These are phyloP conservation scores for Manis pentadactyla DNA, from an alignment of 2,797 vertebrate genomes.

Conservation along the genomic window DNA sequence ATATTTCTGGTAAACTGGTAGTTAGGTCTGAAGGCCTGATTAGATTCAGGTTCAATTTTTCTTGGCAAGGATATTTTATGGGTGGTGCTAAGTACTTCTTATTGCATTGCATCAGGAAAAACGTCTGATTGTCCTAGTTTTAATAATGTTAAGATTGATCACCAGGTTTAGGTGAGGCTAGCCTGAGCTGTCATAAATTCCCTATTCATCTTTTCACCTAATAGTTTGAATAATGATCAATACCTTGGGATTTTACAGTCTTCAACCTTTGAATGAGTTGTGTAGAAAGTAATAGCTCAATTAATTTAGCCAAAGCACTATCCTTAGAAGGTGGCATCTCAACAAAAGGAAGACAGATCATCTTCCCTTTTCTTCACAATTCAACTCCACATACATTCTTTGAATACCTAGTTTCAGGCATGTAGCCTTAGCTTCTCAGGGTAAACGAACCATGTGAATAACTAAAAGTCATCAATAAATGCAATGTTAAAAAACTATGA, in stretches of 20 bases:
- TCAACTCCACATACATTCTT: slow-evolving; percentile 40
- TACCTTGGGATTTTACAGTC: slow-evolving; percentile 45
- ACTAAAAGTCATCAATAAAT: slow-evolving; percentile 15
- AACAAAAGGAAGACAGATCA: background rate
- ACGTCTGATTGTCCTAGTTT: slow-evolving; percentile 56
- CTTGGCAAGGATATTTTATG: slow-evolving; percentile 44
- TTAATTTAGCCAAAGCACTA: slow-evolving; percentile 54
- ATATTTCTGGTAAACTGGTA: slow-evolving; percentile 48
- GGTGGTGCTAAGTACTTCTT: slow-evolving; percentile 41
- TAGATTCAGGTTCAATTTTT: slow-evolving; percentile 39
- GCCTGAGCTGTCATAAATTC: slow-evolving; percentile 42
- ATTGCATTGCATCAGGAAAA: slow-evolving; percentile 28
- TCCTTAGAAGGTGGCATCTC: background rate
- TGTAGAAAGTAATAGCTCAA: slow-evolving; percentile 21
- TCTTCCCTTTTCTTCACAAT: background rate
- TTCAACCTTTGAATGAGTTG: slow-evolving; percentile 39
- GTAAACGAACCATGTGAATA: slow-evolving; percentile 44
- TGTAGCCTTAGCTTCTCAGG: background rate
- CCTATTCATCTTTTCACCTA: slow-evolving; percentile 23
- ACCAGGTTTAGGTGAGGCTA: slow-evolving; percentile 21
- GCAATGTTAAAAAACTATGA: background rate
- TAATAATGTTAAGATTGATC: background rate
- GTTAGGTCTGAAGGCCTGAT: slow-evolving; percentile 4
- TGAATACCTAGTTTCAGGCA: slow-evolving; percentile 27
- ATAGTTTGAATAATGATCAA: slow-evolving; percentile 21